Base-by-base conservation (phyloP, 2,113 vertebrate species). In the Platycercus adscitus region DNA sequence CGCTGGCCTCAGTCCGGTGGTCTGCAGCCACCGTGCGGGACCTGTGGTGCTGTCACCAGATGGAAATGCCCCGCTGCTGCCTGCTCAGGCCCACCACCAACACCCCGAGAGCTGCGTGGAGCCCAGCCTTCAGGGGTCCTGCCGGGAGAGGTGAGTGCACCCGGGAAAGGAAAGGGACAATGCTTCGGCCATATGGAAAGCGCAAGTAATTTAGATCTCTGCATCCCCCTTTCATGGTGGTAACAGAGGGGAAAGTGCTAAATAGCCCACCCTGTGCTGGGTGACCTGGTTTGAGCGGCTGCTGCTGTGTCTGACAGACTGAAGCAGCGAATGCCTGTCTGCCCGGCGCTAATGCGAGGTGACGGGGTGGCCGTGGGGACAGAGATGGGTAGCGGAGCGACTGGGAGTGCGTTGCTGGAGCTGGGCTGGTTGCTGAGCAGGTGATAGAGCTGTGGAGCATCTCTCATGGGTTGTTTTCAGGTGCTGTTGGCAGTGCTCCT, bases 131-230 rank as follows among this genome's bases (percentile, higher is more conserved):
- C 10, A 1, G 7, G 0, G 26, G 5, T 18, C 55, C 68, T 1
- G 63, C 16, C 5, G 5, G 70, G 43, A 87, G 39, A 75, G 86
- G 86, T 94, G 83, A 95, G 95, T 15, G 1, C 5, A 0, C 44
- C 55, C 2, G 2, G 52, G 3, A 9, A 4, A 0, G 7, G 41
- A 41, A 35, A 43, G 26, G 23, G 11, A 9, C 0, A 20, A 41
- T 6, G 69, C 69, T 64, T 37, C 41, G 2, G 39, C 35, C 0
- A 0, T 18, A 6, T 0, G 11, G 31, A 28, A 19, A n/a, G 8
- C 9, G 20, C 44, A 9, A 16, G 13, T 8, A 21, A 2, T 68
- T 11, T 1, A 28, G 10, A 11, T 61, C 2, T 0, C 4, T 47
- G 17, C 1, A 2, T 55, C 14, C 23, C 7, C 11, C 1, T 69